Percentiles rank a stretch among this genome's conserved stretches.
Evolutionary conservation across 2,113 vertebrate species (phyloP).

Genomic region (Dryoscopus gambensis): DNA sequence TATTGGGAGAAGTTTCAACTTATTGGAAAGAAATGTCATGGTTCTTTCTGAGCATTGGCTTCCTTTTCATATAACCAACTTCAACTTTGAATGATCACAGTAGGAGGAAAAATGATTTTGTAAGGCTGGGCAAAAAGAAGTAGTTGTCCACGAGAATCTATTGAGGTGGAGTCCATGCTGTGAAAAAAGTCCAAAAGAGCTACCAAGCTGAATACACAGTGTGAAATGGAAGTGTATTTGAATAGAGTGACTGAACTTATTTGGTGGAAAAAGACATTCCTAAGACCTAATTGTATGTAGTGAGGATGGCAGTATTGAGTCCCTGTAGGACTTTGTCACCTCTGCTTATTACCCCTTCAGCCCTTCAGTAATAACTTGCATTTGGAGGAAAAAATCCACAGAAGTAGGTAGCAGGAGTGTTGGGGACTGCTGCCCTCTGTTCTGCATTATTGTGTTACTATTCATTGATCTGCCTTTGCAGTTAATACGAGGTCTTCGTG

Average conservation of each 20-base stretch:
- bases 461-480: background rate
- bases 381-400: background rate
- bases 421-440: background rate
- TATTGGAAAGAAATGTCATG: background rate
- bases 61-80: background rate
- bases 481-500: background rate
- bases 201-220: background rate
- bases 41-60: background rate
- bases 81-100: background rate
- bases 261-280: background rate
- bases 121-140: background rate
- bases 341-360: background rate
- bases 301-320: background rate
- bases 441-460: background rate
- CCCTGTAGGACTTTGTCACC: background rate
- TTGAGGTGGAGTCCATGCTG: slow-evolving; percentile 15
- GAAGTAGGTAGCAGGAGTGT: background rate
- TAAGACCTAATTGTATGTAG: background rate
- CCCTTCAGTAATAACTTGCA: background rate
- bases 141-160: background rate
- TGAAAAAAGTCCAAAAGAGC: slow-evolving; percentile 12
- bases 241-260: background rate
- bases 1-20: background rate
- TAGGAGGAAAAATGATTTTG: background rate
- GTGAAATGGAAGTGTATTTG: background rate